phyloP scores from a whole-genome alignment of 2,113 vertebrate species.

The Notarius lentiginosus region DNA sequence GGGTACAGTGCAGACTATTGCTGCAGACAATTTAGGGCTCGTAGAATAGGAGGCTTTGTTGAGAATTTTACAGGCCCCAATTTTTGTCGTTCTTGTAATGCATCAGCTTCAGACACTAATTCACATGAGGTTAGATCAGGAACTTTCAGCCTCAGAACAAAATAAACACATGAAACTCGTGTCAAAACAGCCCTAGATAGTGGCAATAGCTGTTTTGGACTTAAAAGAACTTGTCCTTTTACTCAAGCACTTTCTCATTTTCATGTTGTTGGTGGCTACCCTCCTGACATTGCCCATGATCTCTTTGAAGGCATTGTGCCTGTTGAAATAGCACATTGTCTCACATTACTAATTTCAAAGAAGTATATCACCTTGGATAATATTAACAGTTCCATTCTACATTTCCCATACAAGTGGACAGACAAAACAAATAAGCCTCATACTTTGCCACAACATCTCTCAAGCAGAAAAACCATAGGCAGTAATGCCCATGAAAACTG shows the following conservation, averaged over 20 bases:
- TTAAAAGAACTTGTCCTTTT: slow-evolving; percentile 17
- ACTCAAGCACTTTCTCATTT: slow-evolving; percentile 14
- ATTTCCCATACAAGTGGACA: no score
- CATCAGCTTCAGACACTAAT: no score
- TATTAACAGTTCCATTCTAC: neutral
- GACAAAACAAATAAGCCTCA: slow-evolving; percentile 7
- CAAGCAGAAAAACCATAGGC: neutral
- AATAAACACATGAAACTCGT: neutral
- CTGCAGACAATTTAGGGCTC: neutral
- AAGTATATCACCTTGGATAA: slow-evolving; percentile 13
- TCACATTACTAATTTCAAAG: slow-evolving; percentile 19
- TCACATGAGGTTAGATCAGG: neutral
- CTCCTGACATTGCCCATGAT: slow-evolving; percentile 9
- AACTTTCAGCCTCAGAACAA: neutral
- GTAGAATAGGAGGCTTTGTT: slow-evolving; percentile 1
- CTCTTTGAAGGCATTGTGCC: neutral
- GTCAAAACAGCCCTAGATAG: slow-evolving; percentile 6
- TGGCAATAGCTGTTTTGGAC: slow-evolving; percentile 6
- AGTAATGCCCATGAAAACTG: neutral
- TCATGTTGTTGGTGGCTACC: slow-evolving; percentile 6
- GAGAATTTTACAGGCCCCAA: neutral
- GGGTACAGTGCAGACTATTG: no score
- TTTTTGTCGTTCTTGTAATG: neutral
- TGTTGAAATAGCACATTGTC: neutral
- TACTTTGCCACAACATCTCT: slow-evolving; percentile 15